Conservation (phyloP, 1,140 invertebrate species). For the Augochlora pura region DNA sequence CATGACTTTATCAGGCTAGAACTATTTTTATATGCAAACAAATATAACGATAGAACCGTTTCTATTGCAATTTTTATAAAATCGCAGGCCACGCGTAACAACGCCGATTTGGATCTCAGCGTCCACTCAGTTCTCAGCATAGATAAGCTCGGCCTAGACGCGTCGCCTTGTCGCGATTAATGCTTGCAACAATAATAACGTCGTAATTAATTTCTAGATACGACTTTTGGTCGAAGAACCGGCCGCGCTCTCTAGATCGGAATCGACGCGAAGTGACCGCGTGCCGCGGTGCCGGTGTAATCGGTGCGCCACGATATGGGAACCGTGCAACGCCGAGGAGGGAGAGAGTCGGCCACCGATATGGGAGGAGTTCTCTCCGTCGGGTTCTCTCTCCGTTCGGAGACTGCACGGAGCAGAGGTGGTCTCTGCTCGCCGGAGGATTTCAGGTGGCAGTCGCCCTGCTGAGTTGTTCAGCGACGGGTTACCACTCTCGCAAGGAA, state of each 20-base stretch:
- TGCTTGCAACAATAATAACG: too few relatives aligned
- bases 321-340: constrained; percentile 29
- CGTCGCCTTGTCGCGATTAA: too few relatives aligned
- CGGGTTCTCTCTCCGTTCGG: constrained; percentile 57
- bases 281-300: not conserved
- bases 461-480: constrained; percentile 70
- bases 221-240: too few relatives aligned
- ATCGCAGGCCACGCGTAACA: too few relatives aligned
- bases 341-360: constrained; percentile 50
- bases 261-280: not conserved
- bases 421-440: constrained; percentile 70
- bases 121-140: too few relatives aligned
- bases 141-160: too few relatives aligned
- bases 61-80: too few relatives aligned
- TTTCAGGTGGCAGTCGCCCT: constrained; percentile 70
- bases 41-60: too few relatives aligned
- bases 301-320: constrained; percentile 16
- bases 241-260: not conserved
- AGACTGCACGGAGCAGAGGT: constrained; percentile 68
- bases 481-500: constrained; percentile 41
- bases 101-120: too few relatives aligned
- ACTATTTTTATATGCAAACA: too few relatives aligned
- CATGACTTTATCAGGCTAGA: too few relatives aligned
- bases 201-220: too few relatives aligned
- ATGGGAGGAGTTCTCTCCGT: constrained; percentile 67